phyloP scores from a whole-genome alignment of 2,113 vertebrate genomes.

The Scolopax mira region DNA sequence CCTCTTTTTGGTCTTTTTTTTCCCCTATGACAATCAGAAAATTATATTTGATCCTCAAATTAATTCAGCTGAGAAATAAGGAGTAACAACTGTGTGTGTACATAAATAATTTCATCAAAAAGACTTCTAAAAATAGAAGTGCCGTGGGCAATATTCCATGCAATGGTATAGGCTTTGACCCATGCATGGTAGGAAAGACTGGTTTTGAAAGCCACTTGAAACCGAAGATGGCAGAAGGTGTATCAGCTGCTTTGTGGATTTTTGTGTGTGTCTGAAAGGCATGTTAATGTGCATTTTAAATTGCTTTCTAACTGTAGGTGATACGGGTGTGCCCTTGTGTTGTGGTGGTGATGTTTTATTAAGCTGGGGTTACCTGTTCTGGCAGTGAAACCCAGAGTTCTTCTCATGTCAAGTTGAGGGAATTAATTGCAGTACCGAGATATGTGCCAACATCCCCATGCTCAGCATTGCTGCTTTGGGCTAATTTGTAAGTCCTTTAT shows the following conservation, averaged over 20 bases:
- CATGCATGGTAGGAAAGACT: not conserved
- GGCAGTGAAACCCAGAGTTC: not conserved
- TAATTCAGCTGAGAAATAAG: not conserved
- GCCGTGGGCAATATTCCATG: not conserved
- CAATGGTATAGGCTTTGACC: not conserved
- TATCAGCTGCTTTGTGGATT: not conserved
- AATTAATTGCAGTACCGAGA: not conserved
- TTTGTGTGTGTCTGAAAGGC: not conserved
- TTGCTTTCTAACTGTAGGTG: not conserved
- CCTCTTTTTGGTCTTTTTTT: not conserved
- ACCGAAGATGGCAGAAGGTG: not conserved
- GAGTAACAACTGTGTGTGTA: not conserved
- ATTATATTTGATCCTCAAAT: not conserved
- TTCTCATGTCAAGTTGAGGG: not conserved
- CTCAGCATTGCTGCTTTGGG: not conserved
- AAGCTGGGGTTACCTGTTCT: not conserved
- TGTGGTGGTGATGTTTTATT: not conserved
- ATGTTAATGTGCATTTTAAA: not conserved
- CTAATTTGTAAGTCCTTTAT: not conserved
- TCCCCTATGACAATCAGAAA: not conserved
- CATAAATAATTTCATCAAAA: not conserved
- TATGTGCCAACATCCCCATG: not conserved
- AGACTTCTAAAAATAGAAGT: not conserved
- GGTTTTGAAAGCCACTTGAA: not conserved
- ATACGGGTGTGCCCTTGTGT: not conserved